phyloP scores from a whole-genome alignment of 35 echinoderm and acorn worm genomes.

The Patiria miniata region DNA sequence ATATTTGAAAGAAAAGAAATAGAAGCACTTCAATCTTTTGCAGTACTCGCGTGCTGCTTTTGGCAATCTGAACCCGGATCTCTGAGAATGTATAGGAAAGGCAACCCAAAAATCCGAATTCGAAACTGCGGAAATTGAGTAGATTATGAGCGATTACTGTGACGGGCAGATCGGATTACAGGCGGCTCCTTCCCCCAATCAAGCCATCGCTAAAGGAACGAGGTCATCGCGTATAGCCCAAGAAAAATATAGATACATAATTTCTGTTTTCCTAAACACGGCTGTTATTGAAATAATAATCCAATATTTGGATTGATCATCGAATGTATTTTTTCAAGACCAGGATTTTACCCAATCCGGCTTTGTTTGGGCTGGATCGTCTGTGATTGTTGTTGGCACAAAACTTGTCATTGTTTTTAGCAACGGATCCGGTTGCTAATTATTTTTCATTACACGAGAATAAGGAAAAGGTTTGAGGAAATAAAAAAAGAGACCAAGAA shows the following conservation, averaged over 20 bases:
- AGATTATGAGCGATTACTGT: not conserved
- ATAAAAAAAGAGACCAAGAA: no score
- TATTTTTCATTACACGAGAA: no score
- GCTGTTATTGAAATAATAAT: not conserved
- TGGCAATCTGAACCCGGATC: constrained; percentile 7
- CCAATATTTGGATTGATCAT: not conserved
- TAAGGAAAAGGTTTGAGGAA: no score
- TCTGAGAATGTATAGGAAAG: not conserved
- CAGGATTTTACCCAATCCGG: no score
- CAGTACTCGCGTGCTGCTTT: no score
- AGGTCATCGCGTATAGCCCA: not conserved
- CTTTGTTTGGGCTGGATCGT: no score
- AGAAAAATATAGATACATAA: not conserved
- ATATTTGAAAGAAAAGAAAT: not conserved
- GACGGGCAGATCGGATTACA: not conserved
- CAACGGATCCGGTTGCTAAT: no score
- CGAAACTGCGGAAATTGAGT: constrained; percentile 11
- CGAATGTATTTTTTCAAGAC: no score
- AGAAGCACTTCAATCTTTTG: not conserved
- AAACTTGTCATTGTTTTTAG: no score
- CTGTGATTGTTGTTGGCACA: no score
- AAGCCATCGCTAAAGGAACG: not conserved
- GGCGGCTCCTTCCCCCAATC: not conserved
- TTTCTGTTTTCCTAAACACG: not conserved
- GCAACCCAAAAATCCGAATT: constrained; percentile 3